Evolutionary conservation across 37 sponge, comb jelly and placozoan genomes (phyloP), one percentile per base, ranked within the genome.

Genomic region (Eunapius fragilis): DNA sequence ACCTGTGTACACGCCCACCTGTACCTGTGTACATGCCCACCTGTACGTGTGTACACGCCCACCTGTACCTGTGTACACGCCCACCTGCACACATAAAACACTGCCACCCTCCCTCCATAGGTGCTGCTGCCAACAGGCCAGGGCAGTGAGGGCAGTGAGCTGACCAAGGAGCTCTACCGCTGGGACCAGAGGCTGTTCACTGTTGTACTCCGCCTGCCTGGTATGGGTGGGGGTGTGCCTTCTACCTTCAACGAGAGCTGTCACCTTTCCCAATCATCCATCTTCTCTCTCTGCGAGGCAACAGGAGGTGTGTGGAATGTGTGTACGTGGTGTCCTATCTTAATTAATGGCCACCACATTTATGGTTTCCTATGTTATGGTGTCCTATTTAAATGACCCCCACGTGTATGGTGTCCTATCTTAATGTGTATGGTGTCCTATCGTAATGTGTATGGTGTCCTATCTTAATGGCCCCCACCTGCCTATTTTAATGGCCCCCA

Each of bases 161-260:
- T 99, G 17, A 97, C 98, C 9, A 92, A 92, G 38, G 94, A 97
- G 38, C 84, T 88, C 19, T 99, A 87, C 78, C 96, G 99, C 17
- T 99, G 99, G 99, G 99, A 99, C 81, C 98, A 99, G 82, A 80
- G 99, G 27, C 87, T 99, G 24, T 99, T 99, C 80, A 86, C 93
- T 7, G 80, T 97, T 9, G 47, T 97, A 37, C 85, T 99, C 12
- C 80, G 89, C n/a, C 37, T 97, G 26, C 93, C 98, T 5, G 99
- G 99, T 0, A 28, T 93, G 22, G 88, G 89, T 0, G 85, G 81
- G 31, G n/a, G n/a, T n/a, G 81, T 26, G 27, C 11, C 38, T 58
- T 68, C 72, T 9, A 80, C 37, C 32, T 75, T 45, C 75, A 47
- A 80, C 14, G 79, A 33, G 23, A 89, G 70, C 49, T 28, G 75